These are phyloP conservation scores for Poecilia picta DNA, from an alignment of 2,797 vertebrate species.

Conservation along the genomic window DNA sequence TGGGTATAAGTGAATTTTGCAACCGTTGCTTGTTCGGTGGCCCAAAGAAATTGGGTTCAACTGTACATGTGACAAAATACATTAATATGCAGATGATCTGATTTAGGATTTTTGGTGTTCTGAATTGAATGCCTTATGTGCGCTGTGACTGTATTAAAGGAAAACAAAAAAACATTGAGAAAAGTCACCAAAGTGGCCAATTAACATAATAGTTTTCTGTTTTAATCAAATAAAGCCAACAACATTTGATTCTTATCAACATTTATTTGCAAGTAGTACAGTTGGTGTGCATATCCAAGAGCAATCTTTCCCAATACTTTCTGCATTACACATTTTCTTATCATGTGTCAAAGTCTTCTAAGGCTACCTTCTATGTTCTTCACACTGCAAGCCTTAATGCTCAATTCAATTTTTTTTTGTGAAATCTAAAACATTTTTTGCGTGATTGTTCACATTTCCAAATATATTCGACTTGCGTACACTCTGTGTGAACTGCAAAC, in stretches of 20 bases:
- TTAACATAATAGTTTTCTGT: background rate
- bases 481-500: no score
- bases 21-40: background rate
- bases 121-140: background rate
- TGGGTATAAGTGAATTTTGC: background rate
- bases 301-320: background rate
- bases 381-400: no score
- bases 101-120: background rate
- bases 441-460: no score
- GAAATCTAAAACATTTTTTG: no score
- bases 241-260: background rate
- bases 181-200: background rate
- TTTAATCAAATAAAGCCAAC: background rate
- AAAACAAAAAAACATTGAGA: background rate
- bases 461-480: no score
- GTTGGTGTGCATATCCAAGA: background rate
- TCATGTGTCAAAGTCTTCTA: background rate
- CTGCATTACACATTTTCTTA: background rate
- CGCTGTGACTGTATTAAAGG: background rate
- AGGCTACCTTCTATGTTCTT: no score
- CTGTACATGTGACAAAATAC: background rate
- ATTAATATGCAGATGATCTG: background rate
- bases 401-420: no score
- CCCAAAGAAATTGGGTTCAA: background rate
- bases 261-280: background rate